These are phyloP conservation scores for Drosophila ercepeae DNA, from an alignment of 1,140 invertebrate genomes.

Conservation along the genomic window DNA sequence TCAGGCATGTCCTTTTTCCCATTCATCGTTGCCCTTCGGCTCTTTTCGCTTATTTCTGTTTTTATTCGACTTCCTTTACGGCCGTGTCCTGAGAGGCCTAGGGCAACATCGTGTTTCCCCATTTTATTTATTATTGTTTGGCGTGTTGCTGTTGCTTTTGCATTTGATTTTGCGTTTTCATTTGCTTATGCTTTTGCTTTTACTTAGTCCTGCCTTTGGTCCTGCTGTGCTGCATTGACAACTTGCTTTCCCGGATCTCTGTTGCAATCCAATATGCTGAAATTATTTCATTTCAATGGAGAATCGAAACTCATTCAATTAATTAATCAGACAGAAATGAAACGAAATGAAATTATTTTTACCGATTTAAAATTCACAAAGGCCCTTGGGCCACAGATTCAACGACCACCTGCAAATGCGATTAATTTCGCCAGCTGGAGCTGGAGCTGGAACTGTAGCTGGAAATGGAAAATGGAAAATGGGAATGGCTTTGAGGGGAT, in stretches of 20 bases:
- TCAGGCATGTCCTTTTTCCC: background rate
- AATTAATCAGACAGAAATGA: conserved; percentile 40
- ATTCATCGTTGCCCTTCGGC: conserved; percentile 2
- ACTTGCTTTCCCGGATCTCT: conserved; percentile 20
- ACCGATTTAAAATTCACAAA: conserved; percentile 36
- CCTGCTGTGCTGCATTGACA: conserved; percentile 45
- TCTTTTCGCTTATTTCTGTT: conserved; percentile 6
- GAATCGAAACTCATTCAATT: conserved; percentile 44
- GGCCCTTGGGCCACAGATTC: background rate
- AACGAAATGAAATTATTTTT: conserved; percentile 35
- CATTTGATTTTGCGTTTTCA: background rate
- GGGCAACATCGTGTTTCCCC: conserved; percentile 38
- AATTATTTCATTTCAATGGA: conserved; percentile 44
- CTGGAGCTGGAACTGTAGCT: background rate
- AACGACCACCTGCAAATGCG: conserved; percentile 31
- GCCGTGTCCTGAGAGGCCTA: conserved; percentile 7
- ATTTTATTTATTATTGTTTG: conserved; percentile 73
- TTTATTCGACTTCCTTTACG: conserved; percentile 16
- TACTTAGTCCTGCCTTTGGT: background rate
- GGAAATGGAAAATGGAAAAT: background rate
- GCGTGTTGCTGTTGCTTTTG: conserved; percentile 22
- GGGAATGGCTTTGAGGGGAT: conserved; percentile 12
- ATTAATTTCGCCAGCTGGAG: conserved; percentile 32
- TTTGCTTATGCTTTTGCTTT: background rate
- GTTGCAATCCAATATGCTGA: conserved; percentile 50